Base-by-base conservation (phyloP, 2,113 vertebrate genomes). In the Acanthisitta chloris region DNA sequence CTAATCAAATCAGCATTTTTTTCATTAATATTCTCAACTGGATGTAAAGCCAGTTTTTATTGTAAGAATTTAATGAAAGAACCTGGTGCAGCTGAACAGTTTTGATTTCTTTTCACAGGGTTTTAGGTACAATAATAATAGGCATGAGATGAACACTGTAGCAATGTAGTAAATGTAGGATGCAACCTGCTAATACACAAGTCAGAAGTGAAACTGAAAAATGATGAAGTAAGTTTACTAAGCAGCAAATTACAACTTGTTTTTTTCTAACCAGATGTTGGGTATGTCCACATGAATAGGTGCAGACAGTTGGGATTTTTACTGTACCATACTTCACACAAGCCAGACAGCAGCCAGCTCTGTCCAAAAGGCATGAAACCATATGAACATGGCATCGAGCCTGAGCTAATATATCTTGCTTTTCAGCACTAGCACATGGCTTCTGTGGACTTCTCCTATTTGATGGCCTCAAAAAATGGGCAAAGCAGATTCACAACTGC, bases 361-460 rank as follows among this genome's bases (percentile, higher is more conserved):
- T 70, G 76, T 52, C 66, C 70, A 87, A 85, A 81, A 69, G 28
- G 57, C 74, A 57, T 79, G 48, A n/a, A 93, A 89, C n/a, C 73
- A 76, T 82, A 76, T 11, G 57, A 81, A 90, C 8, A 36, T 93
- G 93, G 87, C 84, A 93, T 36, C 1, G 1, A 89, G 92, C 87
- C 96, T 79, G 66, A 82, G 40, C 25, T 82, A 86, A 93, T 85
- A 86, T 28, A 88, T 85, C 79, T 69, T 82, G 58, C 31, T 85
- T 95, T 95, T 95, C 90, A 97, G 61, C 85, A 88, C 61, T 70
- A 95, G 70, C 61, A 80, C 43, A 76, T 5, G 17, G 48, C 90
- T 96, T 93, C 94, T 88, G 90, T 85, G 74, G 52, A 69, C 28
- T 85, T 87, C 42, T 95, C 33, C 62, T 71, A 31, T 76, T 55